phyloP scores from a whole-genome alignment of 2,888 invertebrate genomes.

The Rosalia funebris region DNA sequence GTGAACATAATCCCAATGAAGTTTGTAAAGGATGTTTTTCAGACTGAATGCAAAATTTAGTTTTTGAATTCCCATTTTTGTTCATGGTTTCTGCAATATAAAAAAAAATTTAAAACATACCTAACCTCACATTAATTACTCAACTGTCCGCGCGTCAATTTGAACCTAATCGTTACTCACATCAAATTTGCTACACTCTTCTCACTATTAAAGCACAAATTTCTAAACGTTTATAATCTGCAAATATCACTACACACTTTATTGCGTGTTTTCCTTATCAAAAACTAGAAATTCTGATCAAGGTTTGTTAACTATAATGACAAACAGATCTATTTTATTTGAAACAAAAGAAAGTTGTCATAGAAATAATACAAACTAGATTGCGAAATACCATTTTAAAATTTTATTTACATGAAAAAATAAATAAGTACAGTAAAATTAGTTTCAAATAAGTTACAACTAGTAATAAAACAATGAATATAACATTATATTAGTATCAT shows the following conservation, averaged over 20 bases:
- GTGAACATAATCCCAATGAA: conserved; percentile 74
- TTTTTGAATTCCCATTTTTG: conserved; percentile 31
- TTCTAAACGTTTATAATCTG: not conserved
- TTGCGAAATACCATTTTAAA: conserved; percentile 10
- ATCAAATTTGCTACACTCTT: no score
- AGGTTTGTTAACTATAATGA: conserved; percentile 13
- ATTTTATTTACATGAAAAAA: conserved; percentile 16
- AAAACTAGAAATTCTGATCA: conserved; percentile 12
- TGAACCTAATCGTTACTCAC: no score
- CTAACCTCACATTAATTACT: conserved; percentile 7
- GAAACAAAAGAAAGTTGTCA: conserved; percentile 32
- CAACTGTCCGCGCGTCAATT: not conserved
- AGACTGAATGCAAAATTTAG: conserved; percentile 45
- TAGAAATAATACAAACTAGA: conserved; percentile 28
- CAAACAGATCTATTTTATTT: conserved; percentile 25
- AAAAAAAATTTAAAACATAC: not conserved
- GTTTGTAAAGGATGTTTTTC: conserved; percentile 70
- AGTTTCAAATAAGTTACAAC: conserved; percentile 5
- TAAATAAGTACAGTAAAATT: conserved; percentile 15
- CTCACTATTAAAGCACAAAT: no score
- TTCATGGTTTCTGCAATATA: conserved; percentile 28
- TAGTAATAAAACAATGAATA: conserved; percentile 3
- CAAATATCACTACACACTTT: not conserved
- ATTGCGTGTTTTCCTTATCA: not conserved
- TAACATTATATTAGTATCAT: not conserved